Evolutionary conservation across 2,888 invertebrate genomes (phyloP).

Genomic region (Archaeoteleia sp.): DNA sequence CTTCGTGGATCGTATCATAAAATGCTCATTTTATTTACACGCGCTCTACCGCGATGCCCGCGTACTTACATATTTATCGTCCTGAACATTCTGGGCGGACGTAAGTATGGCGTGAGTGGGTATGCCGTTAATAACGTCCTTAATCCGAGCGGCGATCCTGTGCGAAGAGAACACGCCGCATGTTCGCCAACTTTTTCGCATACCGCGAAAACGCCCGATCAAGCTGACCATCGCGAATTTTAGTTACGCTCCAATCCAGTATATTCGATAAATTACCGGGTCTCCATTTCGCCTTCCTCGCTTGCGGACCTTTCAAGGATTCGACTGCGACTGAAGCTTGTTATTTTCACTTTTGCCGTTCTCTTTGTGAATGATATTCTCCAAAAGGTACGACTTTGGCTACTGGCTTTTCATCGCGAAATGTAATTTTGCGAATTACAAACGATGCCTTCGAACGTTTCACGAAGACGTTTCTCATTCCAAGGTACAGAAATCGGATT

Average conservation of each 20-base stretch:
- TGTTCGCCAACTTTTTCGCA: slow-evolving; percentile 49
- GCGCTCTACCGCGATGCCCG: slow-evolving; percentile 57
- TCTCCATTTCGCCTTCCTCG: slow-evolving; percentile 17
- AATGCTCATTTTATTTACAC: slow-evolving; percentile 73
- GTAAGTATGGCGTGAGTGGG: slow-evolving; percentile 70
- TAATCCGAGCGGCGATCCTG: slow-evolving; percentile 65
- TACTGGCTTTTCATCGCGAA: slow-evolving; percentile 8
- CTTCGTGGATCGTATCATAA: slow-evolving; percentile 68
- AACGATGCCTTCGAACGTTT: too few species aligned
- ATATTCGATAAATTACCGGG: slow-evolving; percentile 24
- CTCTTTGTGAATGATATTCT: not conserved
- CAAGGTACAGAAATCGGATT: too few species aligned
- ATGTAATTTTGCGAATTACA: not conserved
- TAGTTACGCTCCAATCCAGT: slow-evolving; percentile 26
- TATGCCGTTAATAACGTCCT: slow-evolving; percentile 73
- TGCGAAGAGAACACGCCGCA: slow-evolving; percentile 29
- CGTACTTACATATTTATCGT: slow-evolving; percentile 66
- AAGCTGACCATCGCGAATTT: slow-evolving; percentile 31
- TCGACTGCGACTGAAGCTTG: not conserved
- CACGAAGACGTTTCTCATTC: too few species aligned
- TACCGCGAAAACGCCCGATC: slow-evolving; percentile 41
- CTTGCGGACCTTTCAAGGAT: slow-evolving; percentile 4
- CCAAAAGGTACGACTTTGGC: not conserved
- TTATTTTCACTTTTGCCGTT: not conserved
- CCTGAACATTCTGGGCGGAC: slow-evolving; percentile 69